Conservation (phyloP, 2,888 invertebrate species). For the Pelosia muscerda region DNA sequence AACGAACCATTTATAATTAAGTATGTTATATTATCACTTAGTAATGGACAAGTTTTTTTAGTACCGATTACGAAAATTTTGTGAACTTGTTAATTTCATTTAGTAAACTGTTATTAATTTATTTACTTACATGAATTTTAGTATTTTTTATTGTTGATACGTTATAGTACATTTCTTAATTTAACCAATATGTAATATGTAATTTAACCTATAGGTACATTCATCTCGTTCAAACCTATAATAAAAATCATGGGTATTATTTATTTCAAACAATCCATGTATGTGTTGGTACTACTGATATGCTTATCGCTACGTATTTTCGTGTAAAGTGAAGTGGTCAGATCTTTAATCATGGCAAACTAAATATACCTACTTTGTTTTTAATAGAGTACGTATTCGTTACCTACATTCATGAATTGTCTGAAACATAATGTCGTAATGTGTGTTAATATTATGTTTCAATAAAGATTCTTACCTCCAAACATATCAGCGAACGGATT, state of each 20-base stretch:
- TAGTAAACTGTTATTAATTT: background rate
- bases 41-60: background rate
- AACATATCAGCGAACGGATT: slow-evolving; percentile 97
- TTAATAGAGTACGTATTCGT: background rate
- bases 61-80: background rate
- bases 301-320: background rate
- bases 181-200: background rate
- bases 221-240: background rate
- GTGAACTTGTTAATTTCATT: slow-evolving; percentile 11
- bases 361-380: background rate
- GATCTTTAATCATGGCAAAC: background rate
- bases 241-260: background rate
- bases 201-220: background rate
- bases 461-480: slow-evolving; percentile 76
- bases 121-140: slow-evolving; percentile 2
- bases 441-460: no score
- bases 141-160: background rate
- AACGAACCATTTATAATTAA: background rate
- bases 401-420: slow-evolving; percentile 3
- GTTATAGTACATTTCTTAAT: background rate
- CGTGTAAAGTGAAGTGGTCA: background rate
- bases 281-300: no score
- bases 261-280: background rate
- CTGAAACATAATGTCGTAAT: background rate
- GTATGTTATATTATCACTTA: background rate